These are phyloP conservation scores for Mesoclemmys tuberculata DNA, from an alignment of 2,113 vertebrate genomes.

Conservation along the genomic window DNA sequence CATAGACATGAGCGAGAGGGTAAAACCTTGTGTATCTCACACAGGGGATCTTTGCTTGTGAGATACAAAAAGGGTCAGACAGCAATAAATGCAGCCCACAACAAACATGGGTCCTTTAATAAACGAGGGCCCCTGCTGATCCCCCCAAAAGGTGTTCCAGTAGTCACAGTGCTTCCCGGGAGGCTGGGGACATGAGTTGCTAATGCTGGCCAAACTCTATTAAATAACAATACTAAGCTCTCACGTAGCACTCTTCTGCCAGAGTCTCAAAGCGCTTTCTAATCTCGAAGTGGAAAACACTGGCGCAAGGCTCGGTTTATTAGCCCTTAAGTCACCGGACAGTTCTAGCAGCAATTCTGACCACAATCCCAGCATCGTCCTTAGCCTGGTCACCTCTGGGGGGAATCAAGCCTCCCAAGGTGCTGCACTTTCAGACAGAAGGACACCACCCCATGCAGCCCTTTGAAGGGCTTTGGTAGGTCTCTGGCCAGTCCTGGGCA, in stretches of 20 bases:
- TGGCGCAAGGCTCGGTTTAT: neutral
- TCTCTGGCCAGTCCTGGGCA: neutral
- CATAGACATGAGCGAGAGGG: neutral
- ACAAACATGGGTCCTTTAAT: neutral
- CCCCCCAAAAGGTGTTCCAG: neutral
- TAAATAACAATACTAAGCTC: neutral
- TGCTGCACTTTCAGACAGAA: neutral
- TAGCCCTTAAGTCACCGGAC: neutral
- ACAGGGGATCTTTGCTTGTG: neutral
- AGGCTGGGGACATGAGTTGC: neutral
- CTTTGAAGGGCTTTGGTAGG: neutral
- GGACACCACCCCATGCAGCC: neutral
- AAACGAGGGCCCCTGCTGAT: fast-evolving
- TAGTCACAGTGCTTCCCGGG: neutral
- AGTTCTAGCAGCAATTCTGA: neutral
- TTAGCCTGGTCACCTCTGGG: fast-evolving
- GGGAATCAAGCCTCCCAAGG: neutral
- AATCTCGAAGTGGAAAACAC: neutral
- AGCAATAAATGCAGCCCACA: neutral
- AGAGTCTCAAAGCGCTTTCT: neutral
- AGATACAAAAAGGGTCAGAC: neutral
- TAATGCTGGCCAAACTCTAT: neutral
- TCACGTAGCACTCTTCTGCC: neutral
- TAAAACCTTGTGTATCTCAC: neutral
- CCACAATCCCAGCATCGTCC: neutral